Conservation (phyloP, 1,140 invertebrate genomes). For the Leptinotarsa lineolata region DNA sequence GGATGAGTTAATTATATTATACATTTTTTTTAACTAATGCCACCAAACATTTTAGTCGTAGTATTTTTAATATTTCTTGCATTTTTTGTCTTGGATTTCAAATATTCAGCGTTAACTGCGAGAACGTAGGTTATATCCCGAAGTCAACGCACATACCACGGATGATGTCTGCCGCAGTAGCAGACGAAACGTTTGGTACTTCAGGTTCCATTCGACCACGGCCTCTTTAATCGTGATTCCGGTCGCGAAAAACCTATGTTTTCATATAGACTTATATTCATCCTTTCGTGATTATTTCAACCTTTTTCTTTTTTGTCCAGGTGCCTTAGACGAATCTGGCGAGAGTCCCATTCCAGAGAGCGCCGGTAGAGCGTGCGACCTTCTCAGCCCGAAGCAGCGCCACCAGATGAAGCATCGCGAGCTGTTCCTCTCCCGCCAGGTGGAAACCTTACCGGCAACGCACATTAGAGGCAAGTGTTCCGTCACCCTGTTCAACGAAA, state of each 20-base stretch:
- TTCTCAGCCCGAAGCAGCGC: constrained; percentile 73
- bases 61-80: no score
- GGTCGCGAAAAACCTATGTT: background rate
- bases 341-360: constrained; percentile 50
- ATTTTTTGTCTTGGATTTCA: no score
- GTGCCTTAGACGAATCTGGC: constrained; percentile 65
- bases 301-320: constrained; percentile 46
- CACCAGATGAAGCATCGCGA: constrained; percentile 97
- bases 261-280: background rate
- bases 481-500: constrained; percentile 97
- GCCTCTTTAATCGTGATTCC: no score
- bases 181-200: no score
- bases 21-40: no score
- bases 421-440: constrained; percentile 95
- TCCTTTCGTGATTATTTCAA: background rate
- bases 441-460: constrained; percentile 96
- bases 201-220: no score
- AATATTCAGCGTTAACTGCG: no score
- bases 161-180: no score
- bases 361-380: constrained; percentile 47
- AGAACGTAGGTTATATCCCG: no score
- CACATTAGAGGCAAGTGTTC: constrained; percentile 99
- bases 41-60: no score
- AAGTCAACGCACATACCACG: no score
- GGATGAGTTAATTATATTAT: no score